Evolutionary conservation across 2,888 invertebrate genomes (phyloP), one percentile per base, ranked within the genome.

Genomic region (Agrochola lota): DNA sequence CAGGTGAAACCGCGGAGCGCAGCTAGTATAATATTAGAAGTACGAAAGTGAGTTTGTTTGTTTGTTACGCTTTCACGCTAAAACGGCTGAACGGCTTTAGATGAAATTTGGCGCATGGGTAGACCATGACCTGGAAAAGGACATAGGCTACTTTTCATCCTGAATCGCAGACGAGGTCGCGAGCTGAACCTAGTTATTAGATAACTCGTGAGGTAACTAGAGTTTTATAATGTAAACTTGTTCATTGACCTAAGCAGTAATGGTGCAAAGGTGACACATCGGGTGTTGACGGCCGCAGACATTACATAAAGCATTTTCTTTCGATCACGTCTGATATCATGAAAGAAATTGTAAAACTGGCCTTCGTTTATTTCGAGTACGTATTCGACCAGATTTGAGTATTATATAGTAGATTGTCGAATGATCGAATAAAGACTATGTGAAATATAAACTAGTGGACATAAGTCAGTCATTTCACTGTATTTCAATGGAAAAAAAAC

Each of bases 171-270:
- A 23, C 9, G 3, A 52, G 20, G 8, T 52, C 23, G 52, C 52
- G 20, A 8, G 9, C 23, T 23, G 20, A 3, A 23, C 20, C 8
- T 52, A 52, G 52, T 9, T 62, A 52, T 62, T 63, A 60, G 46
- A 59, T 71, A 46, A 66, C 70, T 84, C 40, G 69, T 78, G 74
- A 78, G 59, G 71, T 74, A 70, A 72, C 87, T 35, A 46, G 12
- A 60, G 60, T 81, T 79, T 72, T 55, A 49, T 77, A 72, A 87
- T 70, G 23, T 75, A 68, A 72, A 69, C 72, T 85, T 85, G 85
- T 81, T 74, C 85, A 62, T 85, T 85, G 85, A 85, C 81, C 87
- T 87, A 78, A 52, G 1, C 1, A 57, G 55, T 87, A 87, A 81
- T 85, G 82, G 85, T 63, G 26, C 26, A 5, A 71, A 26, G 55